Evolutionary conservation across 2,113 vertebrate genomes (phyloP).

Genomic region (Romanogobio albipinnatus): DNA sequence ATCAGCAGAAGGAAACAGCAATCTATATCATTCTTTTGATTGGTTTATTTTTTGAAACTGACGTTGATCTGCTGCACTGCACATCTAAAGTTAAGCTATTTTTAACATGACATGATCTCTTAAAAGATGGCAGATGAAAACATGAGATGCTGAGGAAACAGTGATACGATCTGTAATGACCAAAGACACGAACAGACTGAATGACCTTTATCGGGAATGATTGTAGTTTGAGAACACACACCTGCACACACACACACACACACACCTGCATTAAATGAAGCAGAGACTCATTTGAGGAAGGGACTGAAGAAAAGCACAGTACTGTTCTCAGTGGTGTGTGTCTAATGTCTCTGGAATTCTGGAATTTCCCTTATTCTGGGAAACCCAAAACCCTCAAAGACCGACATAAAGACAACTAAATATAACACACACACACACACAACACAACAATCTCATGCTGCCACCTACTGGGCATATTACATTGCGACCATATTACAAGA

Average conservation of each 20-base stretch:
- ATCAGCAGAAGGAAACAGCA: too few relatives aligned
- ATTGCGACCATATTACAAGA: neutral
- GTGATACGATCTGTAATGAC: neutral
- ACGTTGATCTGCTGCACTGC: neutral
- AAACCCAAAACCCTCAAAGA: constrained; percentile 29
- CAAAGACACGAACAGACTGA: neutral
- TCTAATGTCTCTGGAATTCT: constrained; percentile 40
- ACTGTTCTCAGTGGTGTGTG: constrained; percentile 30
- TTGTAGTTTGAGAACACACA: constrained; percentile 55
- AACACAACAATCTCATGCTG: constrained; percentile 37
- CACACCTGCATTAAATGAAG: neutral
- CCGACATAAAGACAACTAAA: neutral
- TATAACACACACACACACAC: neutral
- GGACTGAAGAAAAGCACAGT: constrained; percentile 48
- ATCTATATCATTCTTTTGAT: neutral
- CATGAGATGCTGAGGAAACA: constrained; percentile 16
- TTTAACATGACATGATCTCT: neutral
- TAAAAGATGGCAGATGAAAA: neutral
- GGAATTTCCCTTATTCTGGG: constrained; percentile 66
- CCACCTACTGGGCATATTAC: constrained; percentile 58
- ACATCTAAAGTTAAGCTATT: neutral
- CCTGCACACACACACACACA: constrained; percentile 52
- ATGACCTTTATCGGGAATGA: constrained; percentile 57
- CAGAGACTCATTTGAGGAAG: neutral
- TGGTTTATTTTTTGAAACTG: neutral